These are phyloP conservation scores for Neogale vison DNA, from an alignment of 2,113 vertebrate species.

Conservation along the genomic window DNA sequence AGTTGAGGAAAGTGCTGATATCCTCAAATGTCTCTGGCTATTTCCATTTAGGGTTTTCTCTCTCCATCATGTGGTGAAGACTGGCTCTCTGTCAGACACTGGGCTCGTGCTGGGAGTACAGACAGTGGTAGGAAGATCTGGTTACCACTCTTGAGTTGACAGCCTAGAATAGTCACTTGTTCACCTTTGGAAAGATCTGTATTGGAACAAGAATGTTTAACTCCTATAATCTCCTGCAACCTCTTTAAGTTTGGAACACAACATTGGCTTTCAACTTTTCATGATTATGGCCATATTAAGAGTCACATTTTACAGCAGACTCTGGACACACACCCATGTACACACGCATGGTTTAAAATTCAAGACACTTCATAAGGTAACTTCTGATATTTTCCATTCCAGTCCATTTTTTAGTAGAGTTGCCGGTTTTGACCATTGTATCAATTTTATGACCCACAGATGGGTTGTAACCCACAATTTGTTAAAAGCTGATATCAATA, in stretches of 20 bases:
- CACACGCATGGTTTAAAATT: neutral
- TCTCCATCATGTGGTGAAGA: neutral
- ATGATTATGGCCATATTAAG: neutral
- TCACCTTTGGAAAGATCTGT: neutral
- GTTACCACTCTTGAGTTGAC: neutral
- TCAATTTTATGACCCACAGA: constrained; percentile 1
- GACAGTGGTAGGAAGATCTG: neutral
- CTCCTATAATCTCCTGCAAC: neutral
- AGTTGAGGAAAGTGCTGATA: neutral
- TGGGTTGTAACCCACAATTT: neutral
- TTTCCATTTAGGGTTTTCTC: neutral
- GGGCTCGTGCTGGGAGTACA: neutral
- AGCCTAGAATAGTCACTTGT: neutral
- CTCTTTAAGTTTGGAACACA: neutral
- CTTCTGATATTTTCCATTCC: neutral
- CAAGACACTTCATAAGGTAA: neutral
- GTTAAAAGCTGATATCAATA: neutral
- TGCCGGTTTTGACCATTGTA: neutral
- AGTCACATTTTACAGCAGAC: neutral
- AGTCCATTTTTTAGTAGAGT: neutral
- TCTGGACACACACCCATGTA: neutral
- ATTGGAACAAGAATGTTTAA: neutral
- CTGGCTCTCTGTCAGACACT: neutral
- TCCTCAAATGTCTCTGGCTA: neutral
- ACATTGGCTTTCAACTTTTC: neutral